Evolutionary conservation across 37 sponge, comb jelly and placozoan genomes (phyloP), one percentile per base, ranked within the genome.

Genomic region (Lycopodina hypogea): DNA sequence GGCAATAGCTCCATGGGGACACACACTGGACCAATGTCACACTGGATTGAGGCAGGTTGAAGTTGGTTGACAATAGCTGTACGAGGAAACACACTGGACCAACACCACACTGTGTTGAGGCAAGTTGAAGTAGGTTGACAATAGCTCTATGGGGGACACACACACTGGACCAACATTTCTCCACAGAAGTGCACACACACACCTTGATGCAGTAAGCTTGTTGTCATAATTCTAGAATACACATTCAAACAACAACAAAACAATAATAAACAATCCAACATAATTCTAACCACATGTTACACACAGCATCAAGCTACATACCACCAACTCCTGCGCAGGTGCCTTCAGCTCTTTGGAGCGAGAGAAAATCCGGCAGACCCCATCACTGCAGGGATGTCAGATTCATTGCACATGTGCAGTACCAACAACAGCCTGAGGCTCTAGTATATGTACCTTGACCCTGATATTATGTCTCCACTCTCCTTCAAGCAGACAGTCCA

Each of bases 391-490:
- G 0, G 28, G 9, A 51, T 7, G 26, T 34, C 73, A 68, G 4
- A 9, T 45, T 12, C 48, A 45, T 45, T 45, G 48, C 9, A 45
- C 48, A 45, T 45, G 48, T 45, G 48, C 9, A 9, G 9, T 4
- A 9, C 48, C 8, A 45, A 9, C 9, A 4, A 12, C 48, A 45
- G 48, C 48, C n/a, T n/a, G n/a, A n/a, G n/a, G n/a, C n/a, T n/a
- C n/a, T n/a, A n/a, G 48, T 45, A 6, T 42, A n/a, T 23, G 45
- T 56, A 93, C 93, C 93, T 93, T 42, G 93, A 82, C 26, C 93
- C 93, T 51, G 72, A 69, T 8, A 85, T 76, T 42, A 93, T 71
- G 58, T 88, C 93, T 36, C 82, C 90, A 88, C 81, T 88, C 34
- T 59, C 51, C 78, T 81, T 50, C 33, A 78, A 81, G 24, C 73